These are phyloP conservation scores for Globodera rostochiensis DNA, from an alignment of 1,140 invertebrate species.

Conservation along the genomic window DNA sequence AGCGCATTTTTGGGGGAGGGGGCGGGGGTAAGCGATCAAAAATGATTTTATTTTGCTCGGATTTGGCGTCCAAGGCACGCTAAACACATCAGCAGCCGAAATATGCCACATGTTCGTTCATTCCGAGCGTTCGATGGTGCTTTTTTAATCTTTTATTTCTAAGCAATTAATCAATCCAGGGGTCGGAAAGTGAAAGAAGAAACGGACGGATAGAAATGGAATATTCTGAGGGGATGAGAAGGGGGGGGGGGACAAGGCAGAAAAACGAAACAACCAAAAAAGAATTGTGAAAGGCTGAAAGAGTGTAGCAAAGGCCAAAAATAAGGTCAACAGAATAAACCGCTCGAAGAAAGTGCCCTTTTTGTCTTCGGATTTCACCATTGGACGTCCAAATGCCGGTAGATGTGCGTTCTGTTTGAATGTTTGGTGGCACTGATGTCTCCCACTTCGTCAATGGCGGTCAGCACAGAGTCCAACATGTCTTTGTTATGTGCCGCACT, in stretches of 20 bases:
- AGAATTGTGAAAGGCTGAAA: conserved; percentile 1
- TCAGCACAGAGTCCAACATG: conserved; percentile 81
- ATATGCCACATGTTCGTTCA: background rate
- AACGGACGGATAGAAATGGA: background rate
- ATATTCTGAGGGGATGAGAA: background rate
- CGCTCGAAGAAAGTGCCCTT: no score
- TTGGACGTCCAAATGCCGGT: conserved; percentile 56
- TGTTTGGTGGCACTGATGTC: conserved; percentile 59
- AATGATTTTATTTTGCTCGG: background rate
- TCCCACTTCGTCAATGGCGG: conserved; percentile 54
- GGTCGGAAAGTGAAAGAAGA: background rate
- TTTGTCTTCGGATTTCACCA: conserved; percentile 44
- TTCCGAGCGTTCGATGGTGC: background rate
- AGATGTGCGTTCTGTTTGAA: conserved; percentile 55
- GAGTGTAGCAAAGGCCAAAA: background rate
- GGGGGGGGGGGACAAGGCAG: background rate
- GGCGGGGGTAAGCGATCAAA: background rate
- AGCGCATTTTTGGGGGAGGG: background rate
- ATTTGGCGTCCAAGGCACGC: background rate
- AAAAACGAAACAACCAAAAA: background rate
- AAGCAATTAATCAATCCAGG: background rate
- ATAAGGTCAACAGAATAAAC: background rate
- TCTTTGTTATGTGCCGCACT: conserved; percentile 93
- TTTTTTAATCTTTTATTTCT: background rate
- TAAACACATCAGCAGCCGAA: background rate